These are phyloP conservation scores for Drosophila saltans DNA, from an alignment of 1,140 invertebrate species.

Conservation along the genomic window DNA sequence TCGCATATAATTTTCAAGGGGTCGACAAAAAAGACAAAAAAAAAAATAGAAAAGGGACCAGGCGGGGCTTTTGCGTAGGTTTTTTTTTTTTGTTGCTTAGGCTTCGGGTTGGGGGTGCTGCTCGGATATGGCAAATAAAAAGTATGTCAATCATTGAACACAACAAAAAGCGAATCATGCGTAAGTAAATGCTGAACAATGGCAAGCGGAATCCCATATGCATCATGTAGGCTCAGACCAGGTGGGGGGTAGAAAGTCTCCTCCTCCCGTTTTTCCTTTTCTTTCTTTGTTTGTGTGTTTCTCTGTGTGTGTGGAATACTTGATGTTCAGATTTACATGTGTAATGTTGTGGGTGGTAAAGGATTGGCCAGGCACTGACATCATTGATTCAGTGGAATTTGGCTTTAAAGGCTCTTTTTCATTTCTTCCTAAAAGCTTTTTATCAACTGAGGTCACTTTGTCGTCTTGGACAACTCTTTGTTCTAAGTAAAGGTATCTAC, in stretches of 20 bases:
- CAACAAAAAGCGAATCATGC: constrained; percentile 63
- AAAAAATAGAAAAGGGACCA: background rate
- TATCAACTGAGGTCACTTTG: constrained; percentile 16
- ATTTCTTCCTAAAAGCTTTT: background rate
- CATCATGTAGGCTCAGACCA: constrained; percentile 25
- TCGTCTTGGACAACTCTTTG: background rate
- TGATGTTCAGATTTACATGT: constrained; percentile 66
- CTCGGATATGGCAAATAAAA: constrained; percentile 70
- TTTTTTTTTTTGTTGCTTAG: background rate
- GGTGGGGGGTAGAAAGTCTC: background rate
- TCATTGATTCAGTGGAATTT: constrained; percentile 23
- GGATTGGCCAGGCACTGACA: constrained; percentile 26
- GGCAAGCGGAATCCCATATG: constrained; percentile 27
- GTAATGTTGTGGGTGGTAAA: constrained; percentile 13
- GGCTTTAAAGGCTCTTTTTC: constrained; percentile 5
- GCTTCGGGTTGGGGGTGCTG: background rate
- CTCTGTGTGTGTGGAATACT: constrained; percentile 58
- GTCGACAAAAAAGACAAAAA: constrained; percentile 23
- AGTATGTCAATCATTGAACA: constrained; percentile 71
- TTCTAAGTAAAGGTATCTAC: background rate
- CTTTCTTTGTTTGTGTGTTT: constrained; percentile 7
- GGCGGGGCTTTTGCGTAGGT: background rate
- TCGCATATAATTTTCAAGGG: constrained; percentile 67
- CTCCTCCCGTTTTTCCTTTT: background rate
- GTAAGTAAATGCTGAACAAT: constrained; percentile 55